phyloP scores from a whole-genome alignment of 2,888 invertebrate genomes.

The Lepas anatifera region DNA sequence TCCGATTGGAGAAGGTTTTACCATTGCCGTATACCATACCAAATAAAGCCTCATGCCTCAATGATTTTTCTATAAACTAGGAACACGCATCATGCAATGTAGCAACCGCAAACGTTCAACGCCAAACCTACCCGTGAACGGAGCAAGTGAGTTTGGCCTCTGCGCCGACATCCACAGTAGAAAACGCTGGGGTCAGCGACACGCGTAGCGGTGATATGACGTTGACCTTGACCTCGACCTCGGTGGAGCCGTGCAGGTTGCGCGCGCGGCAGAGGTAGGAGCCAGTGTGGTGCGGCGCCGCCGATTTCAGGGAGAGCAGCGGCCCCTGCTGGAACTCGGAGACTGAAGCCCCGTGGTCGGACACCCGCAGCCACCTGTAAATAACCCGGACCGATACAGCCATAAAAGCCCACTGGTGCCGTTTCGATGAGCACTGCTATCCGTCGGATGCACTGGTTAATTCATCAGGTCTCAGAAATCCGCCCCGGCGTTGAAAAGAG shows the following conservation, averaged over 20 bases:
- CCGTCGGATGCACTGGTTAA: no score
- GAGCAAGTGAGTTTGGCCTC: not conserved
- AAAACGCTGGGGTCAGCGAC: not conserved
- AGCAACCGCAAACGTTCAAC: not conserved
- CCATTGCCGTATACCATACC: not conserved
- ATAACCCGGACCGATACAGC: no score
- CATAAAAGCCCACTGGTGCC: no score
- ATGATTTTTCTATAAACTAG: no score
- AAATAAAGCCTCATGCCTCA: no score
- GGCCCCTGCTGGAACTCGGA: conserved; percentile 16
- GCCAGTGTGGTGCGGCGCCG: conserved; percentile 20
- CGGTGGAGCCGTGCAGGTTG: conserved; percentile 31
- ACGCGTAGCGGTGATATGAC: conserved; percentile 18
- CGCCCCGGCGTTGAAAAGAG: no score
- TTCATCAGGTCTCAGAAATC: no score
- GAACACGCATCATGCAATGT: not conserved
- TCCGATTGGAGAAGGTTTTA: not conserved
- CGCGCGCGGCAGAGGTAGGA: conserved; percentile 37
- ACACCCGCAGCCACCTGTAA: not conserved
- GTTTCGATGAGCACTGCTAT: no score
- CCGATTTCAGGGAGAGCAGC: conserved; percentile 18
- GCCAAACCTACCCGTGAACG: not conserved
- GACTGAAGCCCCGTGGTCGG: not conserved
- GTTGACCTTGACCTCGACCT: conserved; percentile 25
- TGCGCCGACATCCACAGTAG: not conserved